Conservation (phyloP, 2,888 invertebrate species). For the Clostera curtula region DNA sequence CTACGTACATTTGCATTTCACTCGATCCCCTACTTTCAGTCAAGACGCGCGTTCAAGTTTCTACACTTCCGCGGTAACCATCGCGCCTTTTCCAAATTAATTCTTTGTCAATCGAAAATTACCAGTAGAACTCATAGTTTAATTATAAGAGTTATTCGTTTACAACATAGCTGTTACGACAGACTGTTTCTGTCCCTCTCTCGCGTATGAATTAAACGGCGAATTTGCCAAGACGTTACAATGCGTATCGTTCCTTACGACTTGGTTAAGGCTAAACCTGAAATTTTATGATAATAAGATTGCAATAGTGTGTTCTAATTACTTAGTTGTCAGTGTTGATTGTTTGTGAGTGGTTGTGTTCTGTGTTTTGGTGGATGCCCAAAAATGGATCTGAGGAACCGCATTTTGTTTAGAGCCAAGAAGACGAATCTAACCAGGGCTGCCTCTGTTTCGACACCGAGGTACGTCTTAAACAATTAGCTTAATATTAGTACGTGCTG, state of each 20-base stretch:
- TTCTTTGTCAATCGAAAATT: neutral
- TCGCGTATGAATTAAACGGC: conserved; percentile 26
- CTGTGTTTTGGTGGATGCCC: conserved; percentile 23
- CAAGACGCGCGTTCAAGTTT: neutral
- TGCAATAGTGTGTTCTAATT: conserved; percentile 64
- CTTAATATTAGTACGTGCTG: too few species aligned
- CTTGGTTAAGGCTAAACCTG: conserved; percentile 65
- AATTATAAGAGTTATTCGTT: conserved; percentile 38
- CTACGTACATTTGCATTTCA: too few species aligned
- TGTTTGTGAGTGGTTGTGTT: conserved; percentile 56
- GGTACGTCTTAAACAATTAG: conserved; percentile 46
- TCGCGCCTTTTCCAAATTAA: neutral
- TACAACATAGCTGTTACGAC: conserved; percentile 48
- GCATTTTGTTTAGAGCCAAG: conserved; percentile 45
- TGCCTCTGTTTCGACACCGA: conserved; percentile 58
- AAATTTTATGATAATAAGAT: conserved; percentile 70
- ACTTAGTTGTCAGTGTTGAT: conserved; percentile 54
- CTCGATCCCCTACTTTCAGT: neutral
- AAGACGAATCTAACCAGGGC: conserved; percentile 48
- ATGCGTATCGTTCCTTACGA: conserved; percentile 53
- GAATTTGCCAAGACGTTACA: conserved; percentile 40
- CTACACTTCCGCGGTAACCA: neutral
- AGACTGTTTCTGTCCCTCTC: conserved; percentile 36
- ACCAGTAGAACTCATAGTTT: conserved; percentile 9
- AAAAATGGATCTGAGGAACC: conserved; percentile 58